Base-by-base conservation (phyloP, 2,113 vertebrate genomes). In the Mola mola region DNA sequence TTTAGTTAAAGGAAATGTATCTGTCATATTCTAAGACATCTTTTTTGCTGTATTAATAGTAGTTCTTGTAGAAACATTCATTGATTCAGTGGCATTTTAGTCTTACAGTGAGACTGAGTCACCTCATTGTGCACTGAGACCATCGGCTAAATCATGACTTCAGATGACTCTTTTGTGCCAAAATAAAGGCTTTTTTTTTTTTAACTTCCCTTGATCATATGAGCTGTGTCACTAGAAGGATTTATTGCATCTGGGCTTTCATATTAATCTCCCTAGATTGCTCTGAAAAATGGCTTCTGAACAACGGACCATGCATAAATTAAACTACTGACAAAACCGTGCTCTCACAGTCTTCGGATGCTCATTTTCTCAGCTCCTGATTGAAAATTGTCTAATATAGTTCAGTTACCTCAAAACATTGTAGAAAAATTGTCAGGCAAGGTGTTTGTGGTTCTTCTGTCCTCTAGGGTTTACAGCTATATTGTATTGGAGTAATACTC, bases 221-320 rank as follows among this genome's bases (percentile, higher is more conserved):
- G 60, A 55, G 50, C 42, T 38, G 28, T 52, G 61, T 55, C 51
- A 20, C 28, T 42, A 36, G 28, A 25, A 52, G 49, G 53, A 78
- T 81, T 79, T 72, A 71, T 69, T 53, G 69, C 60, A 59, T 78
- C 17, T 29, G 6, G 37, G 19, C 51, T 75, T 77, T 65, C 12
- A 62, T 63, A 64, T 69, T 64, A 59, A 63, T 81, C 52, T 55
- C 52, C 36, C 29, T 48, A 4, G 6, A 75, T 64, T 69, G 19
- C 1, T 9, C 46, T 65, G 47, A 72, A 71, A 68, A 66, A 47
- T 47, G 41, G 21, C 51, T 72, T 69, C 37, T 65, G 75, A 67
- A 58, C 76, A 74, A 37, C 63, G 47, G 34, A 15, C 52, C 2
- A 47, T 46, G 60, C 66, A 65, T 72, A 66, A 51, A 74, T 25